Evolutionary conservation across 2,797 vertebrate species (phyloP).

Genomic region (Sebastes minor): DNA sequence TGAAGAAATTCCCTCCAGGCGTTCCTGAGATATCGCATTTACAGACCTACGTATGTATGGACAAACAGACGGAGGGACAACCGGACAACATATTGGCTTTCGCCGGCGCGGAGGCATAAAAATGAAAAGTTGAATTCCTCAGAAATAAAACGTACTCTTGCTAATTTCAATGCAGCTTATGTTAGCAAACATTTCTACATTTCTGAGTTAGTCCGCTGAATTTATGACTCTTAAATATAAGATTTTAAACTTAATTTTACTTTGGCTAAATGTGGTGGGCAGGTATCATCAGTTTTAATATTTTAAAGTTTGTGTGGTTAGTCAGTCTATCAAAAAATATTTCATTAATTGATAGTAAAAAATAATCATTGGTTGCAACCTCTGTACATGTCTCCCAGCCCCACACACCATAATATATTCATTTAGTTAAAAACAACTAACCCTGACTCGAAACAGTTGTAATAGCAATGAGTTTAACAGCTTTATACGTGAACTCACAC

Average conservation of each 20-base stretch:
- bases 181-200: neutral
- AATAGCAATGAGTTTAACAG: neutral
- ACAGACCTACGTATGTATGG: too few relatives aligned
- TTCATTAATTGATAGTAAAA: neutral
- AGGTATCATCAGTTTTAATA: neutral
- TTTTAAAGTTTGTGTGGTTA: neutral
- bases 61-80: too few relatives aligned
- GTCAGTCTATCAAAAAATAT: neutral
- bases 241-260: neutral
- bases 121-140: neutral
- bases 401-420: neutral
- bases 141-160: neutral
- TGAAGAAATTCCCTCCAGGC: too few relatives aligned
- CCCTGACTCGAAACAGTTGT: neutral
- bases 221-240: neutral
- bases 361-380: neutral
- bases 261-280: neutral
- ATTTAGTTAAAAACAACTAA: neutral
- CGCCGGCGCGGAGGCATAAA: too few relatives aligned
- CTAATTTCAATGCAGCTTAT: neutral
- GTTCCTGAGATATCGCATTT: too few relatives aligned
- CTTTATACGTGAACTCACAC: slow-evolving; percentile 84
- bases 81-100: too few relatives aligned
- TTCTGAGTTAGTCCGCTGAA: neutral
- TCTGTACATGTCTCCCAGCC: neutral